These are phyloP conservation scores for Myotis vivesi DNA, from an alignment of 2,797 vertebrate species.

Conservation along the genomic window DNA sequence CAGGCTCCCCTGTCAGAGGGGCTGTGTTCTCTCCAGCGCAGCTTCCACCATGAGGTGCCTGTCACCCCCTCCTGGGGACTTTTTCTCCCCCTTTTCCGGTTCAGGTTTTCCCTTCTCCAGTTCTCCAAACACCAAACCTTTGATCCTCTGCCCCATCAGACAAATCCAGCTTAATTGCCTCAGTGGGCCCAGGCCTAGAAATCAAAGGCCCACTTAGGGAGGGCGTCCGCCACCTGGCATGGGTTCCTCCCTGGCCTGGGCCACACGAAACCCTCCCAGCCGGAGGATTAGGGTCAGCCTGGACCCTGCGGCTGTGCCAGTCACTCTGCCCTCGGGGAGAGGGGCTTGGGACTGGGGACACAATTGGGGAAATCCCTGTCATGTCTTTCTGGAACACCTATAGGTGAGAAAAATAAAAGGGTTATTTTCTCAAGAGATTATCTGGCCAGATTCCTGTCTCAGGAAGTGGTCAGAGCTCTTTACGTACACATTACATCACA, in stretches of 20 bases:
- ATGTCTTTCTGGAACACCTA: neutral
- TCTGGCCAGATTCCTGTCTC: neutral
- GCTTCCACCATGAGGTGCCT: neutral
- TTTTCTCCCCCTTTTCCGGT: slow-evolving; percentile 11
- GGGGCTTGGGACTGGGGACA: accelerated
- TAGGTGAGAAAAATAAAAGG: neutral
- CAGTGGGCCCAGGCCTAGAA: slow-evolving; percentile 51
- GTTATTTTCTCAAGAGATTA: neutral
- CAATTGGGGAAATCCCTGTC: neutral
- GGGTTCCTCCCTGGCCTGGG: neutral
- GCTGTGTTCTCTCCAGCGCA: neutral
- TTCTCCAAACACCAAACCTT: slow-evolving; percentile 51
- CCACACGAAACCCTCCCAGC: neutral
- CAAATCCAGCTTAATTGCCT: slow-evolving; percentile 55
- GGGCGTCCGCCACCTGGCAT: neutral
- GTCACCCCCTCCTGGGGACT: neutral
- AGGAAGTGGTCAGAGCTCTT: neutral
- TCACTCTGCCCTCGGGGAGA: neutral
- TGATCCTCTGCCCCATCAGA: slow-evolving; percentile 46
- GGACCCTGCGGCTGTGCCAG: neutral
- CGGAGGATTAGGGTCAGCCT: neutral
- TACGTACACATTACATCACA: no score
- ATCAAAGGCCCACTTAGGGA: slow-evolving; percentile 59
- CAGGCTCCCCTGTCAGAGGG: accelerated
- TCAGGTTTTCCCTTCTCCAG: slow-evolving; percentile 43